Evolutionary conservation across 1,140 invertebrate species (phyloP).

Genomic region (Listronotus bonariensis): DNA sequence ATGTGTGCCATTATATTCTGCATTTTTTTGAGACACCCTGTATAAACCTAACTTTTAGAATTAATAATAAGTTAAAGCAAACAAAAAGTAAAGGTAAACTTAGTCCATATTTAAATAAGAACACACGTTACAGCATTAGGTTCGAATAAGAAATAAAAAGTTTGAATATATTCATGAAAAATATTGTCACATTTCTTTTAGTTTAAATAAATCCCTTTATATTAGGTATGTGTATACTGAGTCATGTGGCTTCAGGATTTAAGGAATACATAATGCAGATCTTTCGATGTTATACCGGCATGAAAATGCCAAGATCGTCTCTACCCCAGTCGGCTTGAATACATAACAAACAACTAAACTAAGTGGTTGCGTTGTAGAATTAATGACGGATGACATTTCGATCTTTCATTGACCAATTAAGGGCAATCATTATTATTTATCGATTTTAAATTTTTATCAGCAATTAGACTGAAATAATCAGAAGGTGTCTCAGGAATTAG

Average conservation of each 20-base stretch:
- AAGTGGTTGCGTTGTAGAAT: conserved; percentile 9
- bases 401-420: background rate
- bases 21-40: too few species aligned
- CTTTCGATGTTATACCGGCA: conserved; percentile 45
- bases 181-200: conserved; percentile 38
- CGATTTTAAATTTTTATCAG: too few species aligned
- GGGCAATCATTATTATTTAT: too few species aligned
- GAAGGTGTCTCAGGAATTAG: too few species aligned
- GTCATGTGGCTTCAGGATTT: conserved; percentile 49
- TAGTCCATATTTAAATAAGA: conserved; percentile 5
- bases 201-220: conserved; percentile 49
- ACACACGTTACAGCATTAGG: conserved; percentile 7
- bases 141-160: conserved; percentile 1
- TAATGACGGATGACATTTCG: conserved; percentile 12
- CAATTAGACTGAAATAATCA: too few species aligned
- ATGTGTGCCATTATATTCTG: too few species aligned
- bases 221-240: conserved; percentile 45
- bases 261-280: conserved; percentile 51
- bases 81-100: too few species aligned
- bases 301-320: conserved; percentile 46
- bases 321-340: conserved; percentile 44
- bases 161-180: conserved; percentile 28
- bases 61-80: too few species aligned
- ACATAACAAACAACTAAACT: conserved; percentile 49
- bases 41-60: too few species aligned